These are phyloP conservation scores for Noctuana brunneofusca DNA, from an alignment of 2,888 invertebrate genomes.

Conservation along the genomic window DNA sequence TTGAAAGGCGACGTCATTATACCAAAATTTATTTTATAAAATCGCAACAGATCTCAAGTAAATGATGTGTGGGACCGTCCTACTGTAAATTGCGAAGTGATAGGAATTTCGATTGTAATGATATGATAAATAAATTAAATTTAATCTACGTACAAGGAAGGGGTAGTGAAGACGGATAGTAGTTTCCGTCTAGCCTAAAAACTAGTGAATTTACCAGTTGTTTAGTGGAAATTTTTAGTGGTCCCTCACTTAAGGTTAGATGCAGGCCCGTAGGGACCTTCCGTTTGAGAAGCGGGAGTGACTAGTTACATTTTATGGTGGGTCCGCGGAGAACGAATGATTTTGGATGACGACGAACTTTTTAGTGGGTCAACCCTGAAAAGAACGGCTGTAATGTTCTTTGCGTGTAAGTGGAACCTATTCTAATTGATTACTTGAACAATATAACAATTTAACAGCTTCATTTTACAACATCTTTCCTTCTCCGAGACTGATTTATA, in stretches of 20 bases:
- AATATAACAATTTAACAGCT: background rate
- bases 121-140: conserved; percentile 33
- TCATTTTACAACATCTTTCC: background rate
- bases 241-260: conserved; percentile 63
- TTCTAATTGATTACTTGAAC: no score
- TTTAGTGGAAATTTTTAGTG: conserved; percentile 67
- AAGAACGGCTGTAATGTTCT: no score
- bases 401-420: no score
- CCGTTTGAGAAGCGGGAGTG: conserved; percentile 17
- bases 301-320: background rate
- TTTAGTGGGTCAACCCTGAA: no score
- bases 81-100: conserved; percentile 73
- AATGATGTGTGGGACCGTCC: conserved; percentile 81
- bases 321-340: background rate
- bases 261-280: conserved; percentile 22
- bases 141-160: conserved; percentile 38
- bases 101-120: conserved; percentile 59
- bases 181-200: conserved; percentile 70
- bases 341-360: background rate
- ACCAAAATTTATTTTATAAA: conserved; percentile 59
- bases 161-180: conserved; percentile 52
- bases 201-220: conserved; percentile 68
- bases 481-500: background rate
- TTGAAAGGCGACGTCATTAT: conserved; percentile 54
- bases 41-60: conserved; percentile 74